phyloP scores from a whole-genome alignment of 2,797 vertebrate species.

The Psittacula derbiana region DNA sequence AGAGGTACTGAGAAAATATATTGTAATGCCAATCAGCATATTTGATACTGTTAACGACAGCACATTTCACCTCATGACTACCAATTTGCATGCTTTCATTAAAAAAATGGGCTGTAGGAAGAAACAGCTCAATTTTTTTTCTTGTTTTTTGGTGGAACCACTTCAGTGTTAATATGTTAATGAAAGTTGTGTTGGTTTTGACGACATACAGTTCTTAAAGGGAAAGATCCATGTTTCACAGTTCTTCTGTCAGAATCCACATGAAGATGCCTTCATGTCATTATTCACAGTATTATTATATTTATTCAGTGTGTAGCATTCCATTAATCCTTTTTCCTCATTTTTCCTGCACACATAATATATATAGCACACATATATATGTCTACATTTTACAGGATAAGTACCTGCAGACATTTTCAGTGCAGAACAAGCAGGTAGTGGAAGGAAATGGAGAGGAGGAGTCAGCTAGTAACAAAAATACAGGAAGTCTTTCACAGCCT shows the following conservation, averaged over 20 bases:
- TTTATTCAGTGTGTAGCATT: background rate
- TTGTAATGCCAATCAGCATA: background rate
- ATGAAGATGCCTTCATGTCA: background rate
- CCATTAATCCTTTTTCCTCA: fast-evolving
- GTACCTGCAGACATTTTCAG: background rate
- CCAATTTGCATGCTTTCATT: background rate
- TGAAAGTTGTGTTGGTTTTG: background rate
- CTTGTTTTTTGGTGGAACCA: background rate
- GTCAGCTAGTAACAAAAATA: background rate
- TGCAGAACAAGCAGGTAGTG: background rate
- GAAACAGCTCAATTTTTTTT: background rate
- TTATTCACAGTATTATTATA: background rate
- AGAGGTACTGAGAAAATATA: background rate
- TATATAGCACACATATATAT: background rate
- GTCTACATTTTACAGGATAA: background rate
- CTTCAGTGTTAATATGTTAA: background rate
- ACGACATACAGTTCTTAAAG: background rate
- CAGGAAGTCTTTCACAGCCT: background rate
- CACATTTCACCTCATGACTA: background rate
- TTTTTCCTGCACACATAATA: background rate
- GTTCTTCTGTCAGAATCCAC: background rate
- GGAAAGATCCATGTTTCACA: background rate
- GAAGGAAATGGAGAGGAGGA: background rate
- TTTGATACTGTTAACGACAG: background rate
- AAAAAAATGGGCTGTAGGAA: background rate